Base-by-base conservation (phyloP, 2,113 vertebrate species). In the Murina feae region DNA sequence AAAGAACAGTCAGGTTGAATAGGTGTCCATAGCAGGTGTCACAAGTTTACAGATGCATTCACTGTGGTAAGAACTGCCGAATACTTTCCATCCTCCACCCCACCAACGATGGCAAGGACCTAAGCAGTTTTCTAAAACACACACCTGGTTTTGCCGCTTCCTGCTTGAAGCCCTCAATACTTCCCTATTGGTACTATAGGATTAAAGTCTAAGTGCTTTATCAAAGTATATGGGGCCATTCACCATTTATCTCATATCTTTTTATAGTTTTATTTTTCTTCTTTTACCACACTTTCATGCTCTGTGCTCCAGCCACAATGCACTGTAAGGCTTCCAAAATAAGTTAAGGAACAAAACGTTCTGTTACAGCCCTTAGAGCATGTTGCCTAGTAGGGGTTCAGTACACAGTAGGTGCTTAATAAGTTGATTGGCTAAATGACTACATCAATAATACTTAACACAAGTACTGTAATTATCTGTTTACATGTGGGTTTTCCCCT, bases 131-230 rank as follows among this genome's bases (percentile, higher is more conserved):
- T 86, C 86, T 80, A 28, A 89, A 58, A 75, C 42, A 91, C 32
- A 37, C 20, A 65, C 20, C 58, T 76, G 32, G 10, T 47, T 89
- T 86, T 68, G 25, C 51, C 21, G 47, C 47, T 92, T 44, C 66
- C 21, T 96, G 53, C 44, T 58, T 5, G 28, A 49, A 60, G 11
- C 20, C 42, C 21, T 91, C 32, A 49, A 1, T 42, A 68, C 75
- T 95, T 94, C 83, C 63, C 51, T 94, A 39, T 85, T 93, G 68
- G 25, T 58, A 42, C 44, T 68, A 8, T 14, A 78, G 82, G 49
- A 89, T 90, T 90, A 87, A 71, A 95, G 84, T 96, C 74, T 91
- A 95, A 76, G 49, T n/a, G 53, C 28, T 47, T 85, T 91, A 94
- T 65, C 35, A 65, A 58, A 72, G 76, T 72, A 39, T 60, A 72